Percentiles rank a stretch among this genome's conserved stretches.
phyloP scores from a whole-genome alignment of 2,888 invertebrate genomes.

The Polymixis lichenea region DNA sequence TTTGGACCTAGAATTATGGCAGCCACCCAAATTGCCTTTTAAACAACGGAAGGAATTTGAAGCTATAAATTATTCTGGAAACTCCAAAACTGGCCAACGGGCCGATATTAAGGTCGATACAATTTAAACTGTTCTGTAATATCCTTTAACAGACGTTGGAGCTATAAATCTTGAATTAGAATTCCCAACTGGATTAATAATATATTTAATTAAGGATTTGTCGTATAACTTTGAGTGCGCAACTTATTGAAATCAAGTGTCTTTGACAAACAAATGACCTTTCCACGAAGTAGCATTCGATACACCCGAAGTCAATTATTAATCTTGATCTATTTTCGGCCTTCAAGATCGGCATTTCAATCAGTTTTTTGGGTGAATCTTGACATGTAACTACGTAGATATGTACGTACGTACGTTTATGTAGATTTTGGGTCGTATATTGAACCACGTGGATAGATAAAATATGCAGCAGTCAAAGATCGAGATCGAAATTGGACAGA shows the following conservation, averaged over 20 bases:
- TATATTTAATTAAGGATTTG: slow-evolving; percentile 15
- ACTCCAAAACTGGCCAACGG: slow-evolving; percentile 12
- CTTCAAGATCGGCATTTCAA: background rate
- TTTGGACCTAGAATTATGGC: slow-evolving; percentile 6
- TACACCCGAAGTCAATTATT: background rate
- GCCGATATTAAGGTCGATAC: slow-evolving; percentile 31
- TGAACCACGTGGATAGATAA: too few species aligned
- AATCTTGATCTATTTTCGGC: background rate
- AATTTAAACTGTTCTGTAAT: slow-evolving; percentile 31
- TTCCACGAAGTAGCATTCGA: background rate
- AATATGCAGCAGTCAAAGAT: background rate
- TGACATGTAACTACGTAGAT: background rate
- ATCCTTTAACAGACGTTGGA: background rate
- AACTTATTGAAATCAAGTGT: background rate
- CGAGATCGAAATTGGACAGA: background rate
- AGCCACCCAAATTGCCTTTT: slow-evolving; percentile 11
- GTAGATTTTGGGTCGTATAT: too few species aligned
- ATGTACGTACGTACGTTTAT: background rate
- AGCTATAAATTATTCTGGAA: slow-evolving; percentile 32
- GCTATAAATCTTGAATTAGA: slow-evolving; percentile 36
- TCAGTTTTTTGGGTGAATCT: background rate
- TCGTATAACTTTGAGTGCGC: slow-evolving; percentile 11
- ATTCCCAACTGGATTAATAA: slow-evolving; percentile 28
- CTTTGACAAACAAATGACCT: background rate
- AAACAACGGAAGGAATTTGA: slow-evolving; percentile 35